A percentile compares a stretch with the other conserved stretches of the same genome.
These are phyloP conservation scores for Buathra laborator DNA, from an alignment of 2,888 invertebrate species.

Conservation along the genomic window DNA sequence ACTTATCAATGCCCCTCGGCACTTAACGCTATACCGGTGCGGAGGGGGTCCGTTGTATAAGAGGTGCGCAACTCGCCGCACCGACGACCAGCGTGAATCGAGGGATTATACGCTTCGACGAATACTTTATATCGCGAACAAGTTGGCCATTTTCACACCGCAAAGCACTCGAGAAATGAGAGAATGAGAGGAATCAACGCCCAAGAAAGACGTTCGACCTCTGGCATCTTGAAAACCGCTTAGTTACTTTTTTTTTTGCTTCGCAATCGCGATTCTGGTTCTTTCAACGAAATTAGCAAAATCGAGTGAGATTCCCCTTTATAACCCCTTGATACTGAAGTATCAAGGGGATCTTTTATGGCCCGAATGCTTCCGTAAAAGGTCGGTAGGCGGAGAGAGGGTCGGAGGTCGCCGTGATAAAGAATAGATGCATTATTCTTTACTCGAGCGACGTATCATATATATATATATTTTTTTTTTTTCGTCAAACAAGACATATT, in stretches of 20 bases:
- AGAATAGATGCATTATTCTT: background rate
- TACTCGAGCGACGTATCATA: background rate
- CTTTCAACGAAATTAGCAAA: constrained; percentile 17
- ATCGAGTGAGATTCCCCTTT: background rate
- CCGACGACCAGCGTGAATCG: constrained; percentile 17
- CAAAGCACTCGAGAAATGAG: constrained; percentile 21
- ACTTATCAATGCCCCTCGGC: constrained; percentile 51
- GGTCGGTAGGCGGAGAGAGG: background rate
- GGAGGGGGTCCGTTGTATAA: constrained; percentile 9
- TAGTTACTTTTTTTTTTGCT: background rate
- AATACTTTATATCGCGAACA: constrained; percentile 44
- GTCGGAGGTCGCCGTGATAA: background rate
- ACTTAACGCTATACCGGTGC: constrained; percentile 31
- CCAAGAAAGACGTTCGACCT: background rate
- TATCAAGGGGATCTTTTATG: background rate
- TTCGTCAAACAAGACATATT: too few species aligned
- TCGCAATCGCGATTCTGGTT: background rate
- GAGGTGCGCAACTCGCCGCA: constrained; percentile 35
- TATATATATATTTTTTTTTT: too few species aligned
- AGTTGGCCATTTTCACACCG: constrained; percentile 28
- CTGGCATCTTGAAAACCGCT: background rate
- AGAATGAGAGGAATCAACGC: constrained; percentile 1
- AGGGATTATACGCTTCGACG: constrained; percentile 36
- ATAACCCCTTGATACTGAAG: background rate
- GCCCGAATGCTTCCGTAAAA: constrained; percentile 1